Evolutionary conservation across 2,797 vertebrate genomes (phyloP), one percentile per base, ranked within the genome.

Genomic region (Perodicticus potto): DNA sequence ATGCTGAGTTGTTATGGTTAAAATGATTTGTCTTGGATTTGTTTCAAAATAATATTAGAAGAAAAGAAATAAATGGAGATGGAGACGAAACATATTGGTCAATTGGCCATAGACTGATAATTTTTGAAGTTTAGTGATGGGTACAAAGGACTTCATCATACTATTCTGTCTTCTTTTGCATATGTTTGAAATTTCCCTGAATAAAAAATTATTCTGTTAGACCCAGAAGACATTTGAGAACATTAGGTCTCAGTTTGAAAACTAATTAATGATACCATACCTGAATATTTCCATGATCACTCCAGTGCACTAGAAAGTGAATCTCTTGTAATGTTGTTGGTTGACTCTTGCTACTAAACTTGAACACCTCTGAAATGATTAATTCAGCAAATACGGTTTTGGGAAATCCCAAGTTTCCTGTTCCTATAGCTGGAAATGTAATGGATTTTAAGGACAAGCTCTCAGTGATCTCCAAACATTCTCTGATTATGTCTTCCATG

Each of bases 341-440:
- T 0, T 25, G 13, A 2, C 29, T 83, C 43, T 57, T 98, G 20
- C 88, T 67, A 97, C 99, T 99, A 97, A 98, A 99, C 7, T 59
- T 63, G 53, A 98, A 97, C 74, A 99, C 97, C 95, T 98, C 98
- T 6, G 97, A 97, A 97, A 99, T 97, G 96, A 99, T 98, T 73
- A 99, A 91, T 57, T 93, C 94, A 84, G 98, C 98, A 96, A 99
- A 99, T 89, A 98, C 0, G 0, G 25, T 0, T 97, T 97, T 99
- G 72, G 99, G 99, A 98, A 99, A 99, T 29, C 97, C 13, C 97
- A 99, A 98, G 95, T 98, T 98, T 57, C 99, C 99, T 0, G 99
- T 99, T 16, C 99, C 99, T 74, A 99, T 98, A 77, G 99, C 99
- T 34, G 99, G 99, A 97, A 99, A 99, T 34, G 98, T 94, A 76